Percentiles rank a stretch among this genome's conserved stretches.
Evolutionary conservation across 2,113 vertebrate species (phyloP).

Genomic region (Pelusios castaneus): DNA sequence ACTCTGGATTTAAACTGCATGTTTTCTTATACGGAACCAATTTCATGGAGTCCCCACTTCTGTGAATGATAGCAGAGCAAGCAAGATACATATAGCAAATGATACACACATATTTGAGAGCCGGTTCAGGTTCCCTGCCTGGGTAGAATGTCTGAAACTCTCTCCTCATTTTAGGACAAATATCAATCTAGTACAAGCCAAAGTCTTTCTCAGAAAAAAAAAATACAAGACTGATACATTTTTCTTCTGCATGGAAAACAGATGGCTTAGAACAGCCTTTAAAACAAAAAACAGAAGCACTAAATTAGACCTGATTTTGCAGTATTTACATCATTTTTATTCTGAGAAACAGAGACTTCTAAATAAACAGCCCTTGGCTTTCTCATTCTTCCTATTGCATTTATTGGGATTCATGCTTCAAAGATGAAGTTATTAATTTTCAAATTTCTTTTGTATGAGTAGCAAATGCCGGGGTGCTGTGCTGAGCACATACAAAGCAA

Average conservation of each 20-base stretch:
- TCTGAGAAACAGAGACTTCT: slow-evolving; percentile 6
- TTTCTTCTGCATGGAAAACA: neutral
- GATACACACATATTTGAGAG: neutral
- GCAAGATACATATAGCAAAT: neutral
- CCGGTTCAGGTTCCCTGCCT: accelerated
- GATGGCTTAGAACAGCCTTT: neutral
- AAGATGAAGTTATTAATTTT: slow-evolving; percentile 54
- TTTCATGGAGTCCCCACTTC: accelerated
- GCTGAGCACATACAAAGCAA: neutral
- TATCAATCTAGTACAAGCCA: neutral
- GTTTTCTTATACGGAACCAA: neutral
- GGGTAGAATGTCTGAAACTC: neutral
- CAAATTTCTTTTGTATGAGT: slow-evolving; percentile 29
- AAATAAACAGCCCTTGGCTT: slow-evolving; percentile 3
- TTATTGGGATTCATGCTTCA: slow-evolving; percentile 21
- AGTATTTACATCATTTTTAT: neutral
- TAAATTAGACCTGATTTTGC: neutral
- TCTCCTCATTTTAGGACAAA: neutral
- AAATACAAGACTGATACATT: neutral
- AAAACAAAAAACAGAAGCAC: slow-evolving; percentile 35
- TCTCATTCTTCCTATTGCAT: slow-evolving; percentile 19
- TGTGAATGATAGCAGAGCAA: neutral
- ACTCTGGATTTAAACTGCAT: neutral
- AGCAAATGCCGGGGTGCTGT: slow-evolving; percentile 9
- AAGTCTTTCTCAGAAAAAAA: neutral